Conservation (phyloP, 2,113 vertebrate genomes). For the Otus sunia region DNA sequence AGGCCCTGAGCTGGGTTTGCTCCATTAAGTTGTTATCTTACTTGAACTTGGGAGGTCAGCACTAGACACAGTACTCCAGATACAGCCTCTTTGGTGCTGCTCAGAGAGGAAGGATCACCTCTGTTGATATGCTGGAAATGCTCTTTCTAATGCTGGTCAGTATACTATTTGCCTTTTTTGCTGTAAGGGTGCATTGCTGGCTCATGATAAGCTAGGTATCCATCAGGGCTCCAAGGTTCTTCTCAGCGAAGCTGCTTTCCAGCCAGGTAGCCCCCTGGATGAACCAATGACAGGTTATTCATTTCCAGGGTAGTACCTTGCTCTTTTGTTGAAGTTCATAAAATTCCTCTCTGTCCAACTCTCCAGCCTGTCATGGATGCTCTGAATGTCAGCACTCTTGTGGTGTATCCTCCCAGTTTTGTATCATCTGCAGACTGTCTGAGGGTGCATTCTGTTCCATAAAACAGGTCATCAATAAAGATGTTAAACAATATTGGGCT, state of each 20-base stretch:
- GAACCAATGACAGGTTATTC: background rate
- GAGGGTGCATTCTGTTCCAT: background rate
- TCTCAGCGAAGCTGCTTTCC: background rate
- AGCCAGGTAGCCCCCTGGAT: background rate
- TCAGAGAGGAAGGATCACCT: background rate
- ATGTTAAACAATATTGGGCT: background rate
- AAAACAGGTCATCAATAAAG: background rate
- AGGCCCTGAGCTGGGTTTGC: background rate
- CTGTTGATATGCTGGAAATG: background rate
- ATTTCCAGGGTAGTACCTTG: background rate
- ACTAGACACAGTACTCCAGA: background rate
- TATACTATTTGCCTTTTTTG: background rate
- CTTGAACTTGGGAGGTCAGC: background rate
- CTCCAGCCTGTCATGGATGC: background rate
- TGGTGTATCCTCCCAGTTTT: background rate
- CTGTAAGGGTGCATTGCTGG: background rate
- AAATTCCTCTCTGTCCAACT: background rate
- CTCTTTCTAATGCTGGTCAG: background rate
- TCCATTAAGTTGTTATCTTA: background rate
- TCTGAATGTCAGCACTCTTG: background rate
- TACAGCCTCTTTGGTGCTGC: background rate
- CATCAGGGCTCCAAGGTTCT: background rate
- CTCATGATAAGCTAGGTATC: background rate
- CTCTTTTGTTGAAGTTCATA: background rate
- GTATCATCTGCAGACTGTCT: background rate